phyloP scores from a whole-genome alignment of 2,888 invertebrate species.

The Zaprionus obscuricornis region DNA sequence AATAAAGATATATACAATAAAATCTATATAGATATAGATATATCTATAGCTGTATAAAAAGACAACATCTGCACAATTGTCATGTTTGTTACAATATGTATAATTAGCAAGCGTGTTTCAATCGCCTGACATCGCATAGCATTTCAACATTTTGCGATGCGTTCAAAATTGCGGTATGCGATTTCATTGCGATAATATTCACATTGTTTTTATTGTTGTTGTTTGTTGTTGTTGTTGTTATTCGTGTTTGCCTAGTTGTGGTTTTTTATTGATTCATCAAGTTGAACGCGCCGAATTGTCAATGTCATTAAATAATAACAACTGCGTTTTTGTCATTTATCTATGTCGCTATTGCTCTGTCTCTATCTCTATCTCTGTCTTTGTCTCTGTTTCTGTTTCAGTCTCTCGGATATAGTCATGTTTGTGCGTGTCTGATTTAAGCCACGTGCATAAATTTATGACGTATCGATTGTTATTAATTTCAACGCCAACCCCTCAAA shows the following conservation, averaged over 20 bases:
- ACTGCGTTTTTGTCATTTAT: not conserved
- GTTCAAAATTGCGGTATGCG: too few relatives aligned
- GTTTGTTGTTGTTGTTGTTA: too few relatives aligned
- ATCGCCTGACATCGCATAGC: conserved; percentile 10
- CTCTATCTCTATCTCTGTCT: not conserved
- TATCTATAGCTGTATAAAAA: not conserved
- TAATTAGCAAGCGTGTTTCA: conserved; percentile 48
- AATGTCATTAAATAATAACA: conserved; percentile 63
- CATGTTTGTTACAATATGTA: conserved; percentile 43
- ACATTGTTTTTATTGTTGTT: too few relatives aligned
- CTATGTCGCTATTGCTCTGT: not conserved
- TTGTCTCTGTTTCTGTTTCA: not conserved
- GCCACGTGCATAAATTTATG: conserved; percentile 68
- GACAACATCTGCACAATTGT: conserved; percentile 4
- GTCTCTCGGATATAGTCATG: conserved; percentile 1
- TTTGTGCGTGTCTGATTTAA: conserved; percentile 65
- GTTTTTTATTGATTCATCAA: conserved; percentile 42
- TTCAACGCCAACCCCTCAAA: conserved; percentile 66
- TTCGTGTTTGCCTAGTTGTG: conserved; percentile 15
- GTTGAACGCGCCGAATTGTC: conserved; percentile 57
- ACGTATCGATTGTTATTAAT: conserved; percentile 73
- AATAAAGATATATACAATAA: conserved; percentile 24
- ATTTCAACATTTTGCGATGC: conserved; percentile 8
- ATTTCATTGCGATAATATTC: too few relatives aligned
- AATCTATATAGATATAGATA: conserved; percentile 18